Conservation (phyloP, 2,113 vertebrate species). For the Guaruba guarouba region DNA sequence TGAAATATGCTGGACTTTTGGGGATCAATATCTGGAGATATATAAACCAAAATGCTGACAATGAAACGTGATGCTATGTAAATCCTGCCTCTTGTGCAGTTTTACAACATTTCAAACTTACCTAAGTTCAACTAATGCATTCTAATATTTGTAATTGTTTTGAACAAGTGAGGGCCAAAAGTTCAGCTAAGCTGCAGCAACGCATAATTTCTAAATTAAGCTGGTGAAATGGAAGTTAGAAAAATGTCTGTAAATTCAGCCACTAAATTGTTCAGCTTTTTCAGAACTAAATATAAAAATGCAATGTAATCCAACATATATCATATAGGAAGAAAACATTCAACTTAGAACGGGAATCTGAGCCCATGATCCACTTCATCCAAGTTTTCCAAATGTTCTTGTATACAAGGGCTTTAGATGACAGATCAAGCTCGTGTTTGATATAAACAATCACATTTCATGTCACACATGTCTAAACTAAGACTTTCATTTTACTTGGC, state of each 20-base stretch:
- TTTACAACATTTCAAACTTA: neutral
- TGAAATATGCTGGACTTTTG: neutral
- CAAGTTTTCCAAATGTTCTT: neutral
- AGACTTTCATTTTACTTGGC: neutral
- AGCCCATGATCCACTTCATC: neutral
- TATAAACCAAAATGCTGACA: neutral
- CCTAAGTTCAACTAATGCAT: neutral
- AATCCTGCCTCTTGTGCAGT: neutral
- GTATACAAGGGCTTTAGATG: neutral
- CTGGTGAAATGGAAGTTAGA: neutral
- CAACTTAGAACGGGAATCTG: neutral
- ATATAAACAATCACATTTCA: neutral
- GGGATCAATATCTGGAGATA: neutral
- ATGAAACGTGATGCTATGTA: neutral
- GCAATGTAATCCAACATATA: neutral
- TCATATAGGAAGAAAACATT: neutral
- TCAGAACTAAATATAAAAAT: neutral
- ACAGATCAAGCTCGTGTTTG: neutral
- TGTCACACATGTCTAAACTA: neutral
- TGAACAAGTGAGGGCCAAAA: neutral
- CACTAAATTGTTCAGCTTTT: neutral
- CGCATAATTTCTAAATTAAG: neutral
- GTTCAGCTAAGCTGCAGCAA: neutral
- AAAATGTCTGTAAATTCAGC: neutral
- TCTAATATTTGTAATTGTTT: neutral